A percentile compares a stretch with the other conserved stretches of the same genome.
Conservation (phyloP, 1,140 invertebrate genomes). For the Ectropis grisescens region DNA sequence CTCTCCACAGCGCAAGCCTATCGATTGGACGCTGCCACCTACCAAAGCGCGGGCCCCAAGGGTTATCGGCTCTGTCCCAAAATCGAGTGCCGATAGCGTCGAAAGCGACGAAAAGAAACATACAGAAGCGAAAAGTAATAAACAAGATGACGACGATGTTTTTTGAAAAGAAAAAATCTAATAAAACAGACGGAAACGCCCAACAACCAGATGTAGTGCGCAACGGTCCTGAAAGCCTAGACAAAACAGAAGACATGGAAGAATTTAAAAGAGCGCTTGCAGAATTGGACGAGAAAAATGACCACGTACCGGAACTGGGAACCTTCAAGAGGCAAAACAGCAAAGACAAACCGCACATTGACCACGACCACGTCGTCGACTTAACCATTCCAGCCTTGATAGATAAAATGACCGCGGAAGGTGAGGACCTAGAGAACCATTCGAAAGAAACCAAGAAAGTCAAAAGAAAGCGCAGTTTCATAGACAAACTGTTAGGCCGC, state of each 20-base stretch:
- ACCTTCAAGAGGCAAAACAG: conserved; percentile 35
- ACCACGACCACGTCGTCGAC: conserved; percentile 30
- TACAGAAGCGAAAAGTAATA: conserved; percentile 20
- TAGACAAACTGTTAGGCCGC: conserved; percentile 56
- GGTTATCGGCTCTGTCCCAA: conserved; percentile 53
- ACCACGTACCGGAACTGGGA: conserved; percentile 45
- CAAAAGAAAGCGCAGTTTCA: conserved; percentile 57
- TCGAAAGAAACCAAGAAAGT: conserved; percentile 43
- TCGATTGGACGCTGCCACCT: conserved; percentile 55
- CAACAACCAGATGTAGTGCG: conserved; percentile 25
- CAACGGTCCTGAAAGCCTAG: conserved; percentile 24
- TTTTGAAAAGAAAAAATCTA: conserved; percentile 34
- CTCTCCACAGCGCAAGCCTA: conserved; percentile 50
- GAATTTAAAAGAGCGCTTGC: conserved; percentile 35
- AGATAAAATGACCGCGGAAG: conserved; percentile 49
- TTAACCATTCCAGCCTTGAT: conserved; percentile 53
- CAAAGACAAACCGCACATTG: conserved; percentile 39
- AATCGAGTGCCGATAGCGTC: conserved; percentile 39
- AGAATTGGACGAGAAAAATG: conserved; percentile 48
- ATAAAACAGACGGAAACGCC: conserved; percentile 1
- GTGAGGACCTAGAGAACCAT: conserved; percentile 34
- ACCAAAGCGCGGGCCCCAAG: conserved; percentile 54
- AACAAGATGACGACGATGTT: conserved; percentile 38
- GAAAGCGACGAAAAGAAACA: conserved; percentile 29
- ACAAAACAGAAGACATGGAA: conserved; percentile 8